Evolutionary conservation across 1,140 invertebrate species (phyloP).

Genomic region (Drosophila subpulchrella): DNA sequence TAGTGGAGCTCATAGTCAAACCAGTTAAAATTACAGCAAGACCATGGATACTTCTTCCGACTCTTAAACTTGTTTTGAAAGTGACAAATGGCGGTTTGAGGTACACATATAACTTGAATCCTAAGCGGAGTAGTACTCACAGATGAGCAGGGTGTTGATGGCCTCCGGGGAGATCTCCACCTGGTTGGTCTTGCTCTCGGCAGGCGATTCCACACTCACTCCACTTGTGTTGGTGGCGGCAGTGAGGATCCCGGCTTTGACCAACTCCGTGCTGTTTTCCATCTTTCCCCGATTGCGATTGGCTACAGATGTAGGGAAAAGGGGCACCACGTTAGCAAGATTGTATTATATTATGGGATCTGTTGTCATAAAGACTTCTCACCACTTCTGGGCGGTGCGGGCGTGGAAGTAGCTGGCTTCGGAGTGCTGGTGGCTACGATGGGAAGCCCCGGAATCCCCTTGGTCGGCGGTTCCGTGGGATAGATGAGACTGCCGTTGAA

Average conservation of each 20-base stretch:
- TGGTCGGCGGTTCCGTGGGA: constrained; percentile 62
- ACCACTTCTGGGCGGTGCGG: constrained; percentile 60
- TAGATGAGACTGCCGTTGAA: constrained; percentile 80
- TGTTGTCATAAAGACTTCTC: constrained; percentile 9
- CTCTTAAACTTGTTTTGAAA: too few species aligned
- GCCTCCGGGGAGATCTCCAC: constrained; percentile 74
- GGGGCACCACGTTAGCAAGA: constrained; percentile 5
- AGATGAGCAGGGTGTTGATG: constrained; percentile 75
- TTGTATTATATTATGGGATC: background rate
- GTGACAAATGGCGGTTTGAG: background rate
- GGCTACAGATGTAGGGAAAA: constrained; percentile 23
- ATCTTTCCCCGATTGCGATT: constrained; percentile 59
- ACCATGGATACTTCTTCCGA: too few species aligned
- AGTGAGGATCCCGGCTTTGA: constrained; percentile 53
- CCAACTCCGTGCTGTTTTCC: constrained; percentile 52
- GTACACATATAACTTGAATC: background rate
- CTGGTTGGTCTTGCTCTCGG: constrained; percentile 61
- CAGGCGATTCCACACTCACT: constrained; percentile 8
- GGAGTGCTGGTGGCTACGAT: constrained; percentile 26
- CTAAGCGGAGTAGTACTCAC: constrained; percentile 37
- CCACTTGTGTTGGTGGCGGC: constrained; percentile 43
- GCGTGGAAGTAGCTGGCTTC: constrained; percentile 20
- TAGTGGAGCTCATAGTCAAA: too few species aligned
- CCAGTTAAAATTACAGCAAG: too few species aligned
- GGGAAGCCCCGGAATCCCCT: constrained; percentile 34